Conservation (phyloP, 2,888 invertebrate genomes). For the Andrena hattorfiana region DNA sequence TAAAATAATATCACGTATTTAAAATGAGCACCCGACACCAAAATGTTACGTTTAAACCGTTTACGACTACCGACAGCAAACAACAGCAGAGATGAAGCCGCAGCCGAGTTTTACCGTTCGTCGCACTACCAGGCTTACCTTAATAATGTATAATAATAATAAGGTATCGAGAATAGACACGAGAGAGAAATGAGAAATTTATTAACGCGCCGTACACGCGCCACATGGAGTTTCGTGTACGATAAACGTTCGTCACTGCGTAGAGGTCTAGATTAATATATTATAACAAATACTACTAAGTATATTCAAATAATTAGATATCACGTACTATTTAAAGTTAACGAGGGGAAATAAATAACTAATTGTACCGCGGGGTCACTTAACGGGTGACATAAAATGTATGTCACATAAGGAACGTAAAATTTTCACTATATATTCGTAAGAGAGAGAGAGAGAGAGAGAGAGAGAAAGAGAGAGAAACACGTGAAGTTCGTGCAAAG, state of each 20-base stretch:
- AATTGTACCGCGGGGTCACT: constrained; percentile 58
- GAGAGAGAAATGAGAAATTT: constrained; percentile 67
- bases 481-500: constrained; percentile 46
- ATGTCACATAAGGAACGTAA: constrained; percentile 59
- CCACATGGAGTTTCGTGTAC: constrained; percentile 62
- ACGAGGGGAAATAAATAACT: constrained; percentile 47
- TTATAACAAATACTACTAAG: constrained; percentile 72
- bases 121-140: constrained; percentile 69
- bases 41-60: constrained; percentile 39
- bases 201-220: constrained; percentile 64
- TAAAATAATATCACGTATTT: constrained; percentile 32
- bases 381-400: constrained; percentile 49
- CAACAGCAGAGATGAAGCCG: constrained; percentile 12
- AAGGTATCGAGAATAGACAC: constrained; percentile 60
- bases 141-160: constrained; percentile 77
- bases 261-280: constrained; percentile 79
- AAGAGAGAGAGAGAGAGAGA: constrained; percentile 29
- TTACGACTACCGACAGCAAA: neutral
- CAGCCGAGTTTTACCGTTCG: constrained; percentile 45
- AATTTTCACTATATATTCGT: constrained; percentile 67
- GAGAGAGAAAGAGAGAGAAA: constrained; percentile 19
- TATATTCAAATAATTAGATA: constrained; percentile 73
- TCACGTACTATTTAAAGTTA: constrained; percentile 76
- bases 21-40: constrained; percentile 31
- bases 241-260: constrained; percentile 68